Percentiles rank a stretch among this genome's conserved stretches.
Conservation (phyloP, 2,888 invertebrate species). For the Orthonychiurus folsomi region DNA sequence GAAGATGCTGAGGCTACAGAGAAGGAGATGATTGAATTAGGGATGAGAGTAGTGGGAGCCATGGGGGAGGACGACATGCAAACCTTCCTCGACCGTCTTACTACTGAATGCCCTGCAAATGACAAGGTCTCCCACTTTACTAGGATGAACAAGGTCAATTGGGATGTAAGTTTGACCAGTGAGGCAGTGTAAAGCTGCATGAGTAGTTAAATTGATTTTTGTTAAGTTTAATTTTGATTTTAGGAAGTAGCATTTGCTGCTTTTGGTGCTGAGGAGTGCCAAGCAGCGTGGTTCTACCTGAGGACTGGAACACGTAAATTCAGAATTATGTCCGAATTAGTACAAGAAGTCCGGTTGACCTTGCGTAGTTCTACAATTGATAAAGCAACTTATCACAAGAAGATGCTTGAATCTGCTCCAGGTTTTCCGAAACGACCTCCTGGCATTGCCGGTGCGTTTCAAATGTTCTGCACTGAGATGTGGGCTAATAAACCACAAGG, state of each 20-base stretch:
- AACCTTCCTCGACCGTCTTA: conserved; percentile 1
- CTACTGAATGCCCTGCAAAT: neutral
- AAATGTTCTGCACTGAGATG: conserved; percentile 17
- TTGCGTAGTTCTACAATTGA: conserved; percentile 9
- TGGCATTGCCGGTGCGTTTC: neutral
- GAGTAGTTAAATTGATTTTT: too few relatives aligned
- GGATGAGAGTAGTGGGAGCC: neutral
- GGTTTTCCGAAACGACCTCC: conserved; percentile 24
- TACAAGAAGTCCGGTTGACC: conserved; percentile 21
- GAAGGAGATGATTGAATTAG: neutral
- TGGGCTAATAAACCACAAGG: conserved; percentile 15
- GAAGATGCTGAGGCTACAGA: neutral
- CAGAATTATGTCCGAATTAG: conserved; percentile 33
- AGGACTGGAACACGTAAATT: conserved; percentile 18
- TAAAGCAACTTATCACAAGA: conserved; percentile 12
- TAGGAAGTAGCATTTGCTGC: conserved; percentile 24
- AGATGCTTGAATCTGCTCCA: conserved; percentile 20
- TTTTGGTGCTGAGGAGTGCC: conserved; percentile 23
- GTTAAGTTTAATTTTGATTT: neutral
- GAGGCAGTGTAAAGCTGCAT: too few relatives aligned
- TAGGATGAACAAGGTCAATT: neutral
- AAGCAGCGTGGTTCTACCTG: conserved; percentile 25
- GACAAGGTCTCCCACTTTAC: neutral
- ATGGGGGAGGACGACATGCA: conserved; percentile 4
- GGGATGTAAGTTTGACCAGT: too few relatives aligned